Conservation (phyloP, 2,113 vertebrate genomes). For the Oncorhynchus clarkii region DNA sequence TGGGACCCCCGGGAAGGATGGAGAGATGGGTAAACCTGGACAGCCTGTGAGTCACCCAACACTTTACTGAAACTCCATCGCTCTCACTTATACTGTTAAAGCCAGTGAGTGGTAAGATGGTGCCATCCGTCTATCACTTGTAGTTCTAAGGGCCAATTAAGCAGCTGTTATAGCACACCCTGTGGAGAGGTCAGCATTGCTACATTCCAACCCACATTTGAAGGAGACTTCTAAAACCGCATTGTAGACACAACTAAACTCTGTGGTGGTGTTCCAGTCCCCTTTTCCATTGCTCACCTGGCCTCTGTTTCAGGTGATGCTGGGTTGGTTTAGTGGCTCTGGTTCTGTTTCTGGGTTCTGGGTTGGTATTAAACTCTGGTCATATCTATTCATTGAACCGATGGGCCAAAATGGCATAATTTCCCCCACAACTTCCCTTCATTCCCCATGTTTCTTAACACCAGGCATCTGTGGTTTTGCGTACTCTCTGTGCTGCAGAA, state of each 20-base stretch:
- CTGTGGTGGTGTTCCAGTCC: background rate
- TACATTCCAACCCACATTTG: background rate
- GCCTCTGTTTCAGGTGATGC: constrained; percentile 65
- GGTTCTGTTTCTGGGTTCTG: constrained; percentile 27
- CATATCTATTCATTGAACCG: constrained; percentile 26
- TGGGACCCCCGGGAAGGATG: constrained; percentile 76
- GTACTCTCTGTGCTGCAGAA: constrained; percentile 7
- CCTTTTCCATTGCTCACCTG: constrained; percentile 16
- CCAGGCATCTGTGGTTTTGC: constrained; percentile 2
- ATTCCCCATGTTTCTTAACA: constrained; percentile 39
- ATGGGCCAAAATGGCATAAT: constrained; percentile 62
- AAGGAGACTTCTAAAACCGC: background rate
- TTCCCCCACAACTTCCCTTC: constrained; percentile 42
- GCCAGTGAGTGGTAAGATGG: background rate
- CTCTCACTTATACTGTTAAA: background rate
- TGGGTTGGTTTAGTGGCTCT: constrained; percentile 68
- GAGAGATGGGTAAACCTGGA: constrained; percentile 76
- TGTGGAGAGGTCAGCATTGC: background rate
- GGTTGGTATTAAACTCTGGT: constrained; percentile 58
- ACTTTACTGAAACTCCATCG: background rate
- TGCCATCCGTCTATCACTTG: background rate
- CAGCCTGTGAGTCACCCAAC: constrained; percentile 73
- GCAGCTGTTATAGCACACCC: background rate
- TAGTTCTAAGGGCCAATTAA: background rate
- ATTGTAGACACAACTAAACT: background rate